phyloP scores from a whole-genome alignment of 1,140 invertebrate species.

The Drosophila ironensis region DNA sequence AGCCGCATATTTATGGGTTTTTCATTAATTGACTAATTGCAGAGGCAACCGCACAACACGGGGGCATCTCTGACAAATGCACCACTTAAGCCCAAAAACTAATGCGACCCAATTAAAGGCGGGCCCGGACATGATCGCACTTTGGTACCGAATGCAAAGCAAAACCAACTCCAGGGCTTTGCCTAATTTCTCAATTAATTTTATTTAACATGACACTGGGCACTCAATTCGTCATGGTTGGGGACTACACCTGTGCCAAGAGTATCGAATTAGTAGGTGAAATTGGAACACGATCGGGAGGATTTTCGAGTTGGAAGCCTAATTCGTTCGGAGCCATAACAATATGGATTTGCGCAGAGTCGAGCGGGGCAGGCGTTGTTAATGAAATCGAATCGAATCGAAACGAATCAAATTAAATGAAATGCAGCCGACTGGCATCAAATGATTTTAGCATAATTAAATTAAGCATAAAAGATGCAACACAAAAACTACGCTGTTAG shows the following conservation, averaged over 20 bases:
- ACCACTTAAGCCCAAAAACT: constrained; percentile 63
- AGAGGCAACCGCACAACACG: constrained; percentile 9
- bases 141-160: neutral
- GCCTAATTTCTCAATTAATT: constrained; percentile 80
- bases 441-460: constrained; percentile 71
- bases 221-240: constrained; percentile 61
- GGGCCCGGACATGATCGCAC: neutral
- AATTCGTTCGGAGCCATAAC: constrained; percentile 68
- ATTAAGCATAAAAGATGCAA: constrained; percentile 62
- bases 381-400: constrained; percentile 52
- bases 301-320: constrained; percentile 12
- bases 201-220: constrained; percentile 62
- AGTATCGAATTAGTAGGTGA: constrained; percentile 59
- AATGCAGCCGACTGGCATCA: constrained; percentile 46
- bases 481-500: constrained; percentile 31
- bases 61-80: constrained; percentile 31
- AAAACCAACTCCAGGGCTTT: constrained; percentile 4
- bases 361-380: constrained; percentile 19
- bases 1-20: constrained; percentile 66
- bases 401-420: constrained; percentile 58
- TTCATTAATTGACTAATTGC: constrained; percentile 78
- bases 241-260: constrained; percentile 31
- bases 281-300: constrained; percentile 25
- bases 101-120: constrained; percentile 65
- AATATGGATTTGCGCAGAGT: constrained; percentile 67